Base-by-base conservation (phyloP, 1,140 invertebrate species). In the Diprion similis region DNA sequence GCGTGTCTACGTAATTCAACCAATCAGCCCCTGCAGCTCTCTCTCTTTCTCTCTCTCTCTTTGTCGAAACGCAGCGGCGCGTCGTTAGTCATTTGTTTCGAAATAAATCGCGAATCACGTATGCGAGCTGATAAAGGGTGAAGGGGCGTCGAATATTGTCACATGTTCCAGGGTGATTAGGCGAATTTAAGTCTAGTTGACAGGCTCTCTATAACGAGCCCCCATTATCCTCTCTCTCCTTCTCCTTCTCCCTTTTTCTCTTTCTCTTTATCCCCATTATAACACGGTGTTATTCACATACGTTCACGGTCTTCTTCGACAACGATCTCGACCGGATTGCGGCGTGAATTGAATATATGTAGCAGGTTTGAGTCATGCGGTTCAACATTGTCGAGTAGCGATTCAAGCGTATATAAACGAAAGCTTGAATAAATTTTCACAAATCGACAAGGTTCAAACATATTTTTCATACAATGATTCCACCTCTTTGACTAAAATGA, bases 11-110 rank as follows among this genome's bases (percentile, higher is more conserved):
- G 68, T 83, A 82, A 84, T 82, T 82, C 79, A 78, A 76, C 80
- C 83, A 84, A 84, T 84, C 82, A 73, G 76, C 76, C 75, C 79
- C 70, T 37, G 24, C 24, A 37, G 6, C 24, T 37, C 24, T 37
- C 24, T 37, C 24, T 3, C 24, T 37, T 6, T 37, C 24, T 37
- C 24, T 37, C 24, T 37, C 24, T 37, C 24, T 37, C 24, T 37
- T 37, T 37, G 24, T 37, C 24, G 24, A 4, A 37, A 37, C 24
- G 24, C 81, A 81, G 75, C 81, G 73, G 78, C 73, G 75, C 77
- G 76, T 85, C 83, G 83, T 85, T 85, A 85, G 83, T 73, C 81
- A 78, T 79, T 85, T 85, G 82, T 85, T 83, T 83, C 80, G 80
- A 17, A 71, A 82, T 83, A 82, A 37, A 83, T 83, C 78, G 77